Percentiles rank a stretch among this genome's conserved stretches.
Evolutionary conservation across 2,113 vertebrate genomes (phyloP).

Genomic region (Heptranchias perlo): DNA sequence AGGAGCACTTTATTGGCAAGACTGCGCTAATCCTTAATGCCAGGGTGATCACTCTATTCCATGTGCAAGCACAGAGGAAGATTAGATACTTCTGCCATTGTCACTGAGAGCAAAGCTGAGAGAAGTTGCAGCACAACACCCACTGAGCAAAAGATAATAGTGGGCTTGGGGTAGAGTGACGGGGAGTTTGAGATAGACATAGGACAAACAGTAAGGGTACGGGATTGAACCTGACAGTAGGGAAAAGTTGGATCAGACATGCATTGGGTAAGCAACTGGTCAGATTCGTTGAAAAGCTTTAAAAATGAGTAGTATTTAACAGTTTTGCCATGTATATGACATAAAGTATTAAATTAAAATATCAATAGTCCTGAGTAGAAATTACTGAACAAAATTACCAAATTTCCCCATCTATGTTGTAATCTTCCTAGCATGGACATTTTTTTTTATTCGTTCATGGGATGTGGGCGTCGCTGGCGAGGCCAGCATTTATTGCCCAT

Average conservation of each 20-base stretch:
- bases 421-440: background rate
- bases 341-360: background rate
- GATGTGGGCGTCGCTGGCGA: no score
- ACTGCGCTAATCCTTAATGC: background rate
- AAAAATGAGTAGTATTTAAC: background rate
- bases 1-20: background rate
- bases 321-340: background rate
- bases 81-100: background rate
- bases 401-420: background rate
- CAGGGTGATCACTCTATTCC: background rate
- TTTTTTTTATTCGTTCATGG: no score
- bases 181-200: background rate
- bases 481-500: no score
- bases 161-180: background rate
- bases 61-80: background rate
- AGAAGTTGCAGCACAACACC: background rate
- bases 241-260: background rate
- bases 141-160: background rate
- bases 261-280: background rate
- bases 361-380: background rate
- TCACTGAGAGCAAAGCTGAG: background rate
- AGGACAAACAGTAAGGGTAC: background rate
- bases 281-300: background rate
- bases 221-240: background rate
- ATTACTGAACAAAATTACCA: conserved; percentile 21